phyloP scores from a whole-genome alignment of 2,113 vertebrate species.

The Pteronura brasiliensis region DNA sequence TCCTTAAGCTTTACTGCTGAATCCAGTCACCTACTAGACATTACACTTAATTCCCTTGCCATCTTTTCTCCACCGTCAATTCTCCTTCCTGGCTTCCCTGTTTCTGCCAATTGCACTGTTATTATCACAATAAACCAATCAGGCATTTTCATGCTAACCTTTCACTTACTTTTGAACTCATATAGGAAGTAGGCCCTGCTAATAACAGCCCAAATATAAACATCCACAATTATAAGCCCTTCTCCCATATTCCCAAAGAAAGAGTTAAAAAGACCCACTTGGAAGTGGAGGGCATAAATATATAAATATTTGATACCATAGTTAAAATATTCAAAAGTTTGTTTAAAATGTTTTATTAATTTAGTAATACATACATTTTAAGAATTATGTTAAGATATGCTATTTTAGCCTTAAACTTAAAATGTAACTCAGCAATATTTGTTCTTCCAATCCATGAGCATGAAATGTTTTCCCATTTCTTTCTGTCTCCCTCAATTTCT shows the following conservation, averaged over 20 bases:
- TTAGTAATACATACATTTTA: background rate
- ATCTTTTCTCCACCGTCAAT: background rate
- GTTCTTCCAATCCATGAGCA: background rate
- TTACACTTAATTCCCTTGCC: background rate
- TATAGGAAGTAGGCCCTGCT: background rate
- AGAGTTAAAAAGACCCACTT: background rate
- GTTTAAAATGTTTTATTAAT: background rate
- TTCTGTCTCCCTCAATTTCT: background rate
- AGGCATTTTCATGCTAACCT: background rate
- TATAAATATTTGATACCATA: background rate
- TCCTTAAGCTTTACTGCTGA: background rate
- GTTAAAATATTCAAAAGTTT: background rate
- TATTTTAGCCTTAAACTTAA: background rate
- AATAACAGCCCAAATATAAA: background rate
- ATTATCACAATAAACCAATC: background rate
- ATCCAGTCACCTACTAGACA: background rate
- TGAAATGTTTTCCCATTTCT: background rate
- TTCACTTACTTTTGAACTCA: background rate
- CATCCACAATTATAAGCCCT: background rate
- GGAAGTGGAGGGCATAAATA: background rate
- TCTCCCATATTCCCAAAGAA: background rate
- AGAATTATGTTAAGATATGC: background rate
- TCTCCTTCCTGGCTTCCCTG: background rate
- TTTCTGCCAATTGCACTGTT: background rate
- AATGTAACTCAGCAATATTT: background rate